phyloP scores from a whole-genome alignment of 2,797 vertebrate species.

The Acanthurus lineatus region DNA sequence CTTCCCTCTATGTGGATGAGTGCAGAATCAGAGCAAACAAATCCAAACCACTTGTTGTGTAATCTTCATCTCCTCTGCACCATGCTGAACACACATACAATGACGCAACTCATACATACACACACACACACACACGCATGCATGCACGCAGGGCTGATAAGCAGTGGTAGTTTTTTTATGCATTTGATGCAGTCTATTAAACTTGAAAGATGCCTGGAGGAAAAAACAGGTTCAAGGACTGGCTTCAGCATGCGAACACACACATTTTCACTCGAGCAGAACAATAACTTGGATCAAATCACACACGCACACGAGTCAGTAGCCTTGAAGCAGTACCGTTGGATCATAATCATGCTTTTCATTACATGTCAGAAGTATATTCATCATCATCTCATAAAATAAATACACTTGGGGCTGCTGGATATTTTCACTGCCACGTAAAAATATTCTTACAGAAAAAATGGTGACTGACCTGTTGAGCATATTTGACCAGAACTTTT shows the following conservation, averaged over 20 bases:
- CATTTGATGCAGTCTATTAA: conserved; percentile 42
- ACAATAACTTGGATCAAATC: neutral
- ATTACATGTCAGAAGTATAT: neutral
- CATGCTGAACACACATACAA: neutral
- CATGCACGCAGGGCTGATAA: neutral
- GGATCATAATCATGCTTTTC: conserved; percentile 10
- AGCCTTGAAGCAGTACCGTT: neutral
- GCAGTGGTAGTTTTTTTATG: conserved; percentile 12
- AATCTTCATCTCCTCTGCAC: neutral
- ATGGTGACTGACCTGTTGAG: too few species aligned
- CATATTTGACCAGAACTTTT: too few species aligned
- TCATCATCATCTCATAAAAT: neutral
- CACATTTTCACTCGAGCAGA: conserved; percentile 10
- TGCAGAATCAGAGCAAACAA: conserved; percentile 14
- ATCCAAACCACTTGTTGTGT: conserved; percentile 45
- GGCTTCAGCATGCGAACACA: neutral
- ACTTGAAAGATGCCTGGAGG: conserved; percentile 32
- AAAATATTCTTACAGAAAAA: too few species aligned
- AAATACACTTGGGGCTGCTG: too few species aligned
- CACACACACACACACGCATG: neutral
- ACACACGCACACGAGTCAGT: neutral
- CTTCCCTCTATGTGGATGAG: neutral
- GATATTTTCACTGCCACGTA: too few species aligned
- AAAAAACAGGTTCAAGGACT: conserved; percentile 7
- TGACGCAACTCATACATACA: neutral